phyloP scores from a whole-genome alignment of 2,888 invertebrate species.

The Meteorus cinctellus region DNA sequence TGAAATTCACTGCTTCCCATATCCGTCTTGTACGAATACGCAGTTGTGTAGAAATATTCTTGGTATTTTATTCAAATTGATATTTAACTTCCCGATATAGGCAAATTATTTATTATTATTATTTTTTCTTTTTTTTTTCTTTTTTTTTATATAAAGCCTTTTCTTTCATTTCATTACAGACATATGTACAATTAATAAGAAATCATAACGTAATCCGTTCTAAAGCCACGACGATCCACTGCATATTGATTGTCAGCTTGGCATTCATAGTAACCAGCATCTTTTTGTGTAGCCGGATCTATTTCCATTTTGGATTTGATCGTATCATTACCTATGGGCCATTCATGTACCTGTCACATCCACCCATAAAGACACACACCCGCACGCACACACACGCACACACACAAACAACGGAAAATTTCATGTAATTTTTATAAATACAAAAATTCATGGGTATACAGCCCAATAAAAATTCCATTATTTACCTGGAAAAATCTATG shows the following conservation, averaged over 20 bases:
- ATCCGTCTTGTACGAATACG: neutral
- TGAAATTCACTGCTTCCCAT: constrained; percentile 15
- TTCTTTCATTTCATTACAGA: neutral
- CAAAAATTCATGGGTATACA: neutral
- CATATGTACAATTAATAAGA: constrained; percentile 68
- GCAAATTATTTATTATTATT: neutral
- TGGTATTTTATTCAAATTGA: neutral
- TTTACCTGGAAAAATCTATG: constrained; percentile 81
- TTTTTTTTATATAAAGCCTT: neutral
- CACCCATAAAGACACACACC: neutral
- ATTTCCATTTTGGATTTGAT: constrained; percentile 85
- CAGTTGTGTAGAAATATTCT: neutral
- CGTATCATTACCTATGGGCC: constrained; percentile 79
- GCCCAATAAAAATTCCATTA: constrained; percentile 9
- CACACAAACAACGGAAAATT: too few species aligned
- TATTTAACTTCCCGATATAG: too few species aligned
- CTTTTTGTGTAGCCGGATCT: constrained; percentile 83
- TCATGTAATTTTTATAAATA: neutral
- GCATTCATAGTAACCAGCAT: constrained; percentile 83
- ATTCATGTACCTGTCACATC: constrained; percentile 77
- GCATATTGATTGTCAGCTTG: constrained; percentile 83
- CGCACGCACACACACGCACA: too few species aligned
- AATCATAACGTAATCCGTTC: constrained; percentile 79
- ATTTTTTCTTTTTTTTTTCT: neutral
- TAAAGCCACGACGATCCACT: constrained; percentile 80